These are phyloP conservation scores for Intellagama lesueurii DNA, from an alignment of 2,797 vertebrate species.

Conservation along the genomic window DNA sequence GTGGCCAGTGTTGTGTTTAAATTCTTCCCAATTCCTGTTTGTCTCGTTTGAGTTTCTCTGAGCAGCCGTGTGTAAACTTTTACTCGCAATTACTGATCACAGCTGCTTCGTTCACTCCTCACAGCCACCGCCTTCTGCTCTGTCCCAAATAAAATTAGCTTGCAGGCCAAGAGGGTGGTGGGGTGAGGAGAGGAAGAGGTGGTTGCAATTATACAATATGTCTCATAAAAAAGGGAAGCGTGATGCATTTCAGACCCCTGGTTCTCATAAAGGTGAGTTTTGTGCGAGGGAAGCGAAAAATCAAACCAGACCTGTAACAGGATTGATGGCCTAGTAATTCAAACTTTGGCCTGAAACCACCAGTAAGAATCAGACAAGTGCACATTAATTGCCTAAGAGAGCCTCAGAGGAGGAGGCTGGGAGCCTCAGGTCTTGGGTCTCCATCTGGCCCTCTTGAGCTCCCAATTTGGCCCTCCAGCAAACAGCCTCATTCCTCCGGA, in stretches of 20 bases:
- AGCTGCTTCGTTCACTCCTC: accelerated
- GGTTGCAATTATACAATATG: neutral
- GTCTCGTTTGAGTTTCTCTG: slow-evolving; percentile 78
- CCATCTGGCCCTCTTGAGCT: neutral
- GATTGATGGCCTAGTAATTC: neutral
- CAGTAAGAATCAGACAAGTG: neutral
- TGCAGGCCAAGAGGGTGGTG: accelerated
- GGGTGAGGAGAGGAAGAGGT: neutral
- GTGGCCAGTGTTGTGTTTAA: slow-evolving; percentile 62
- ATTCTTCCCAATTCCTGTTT: slow-evolving; percentile 78
- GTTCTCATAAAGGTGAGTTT: neutral
- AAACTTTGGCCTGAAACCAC: neutral
- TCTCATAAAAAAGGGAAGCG: neutral
- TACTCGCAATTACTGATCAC: slow-evolving; percentile 40
- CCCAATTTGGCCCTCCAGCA: neutral
- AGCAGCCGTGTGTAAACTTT: slow-evolving; percentile 82
- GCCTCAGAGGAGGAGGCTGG: neutral
- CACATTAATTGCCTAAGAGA: neutral
- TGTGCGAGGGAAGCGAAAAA: neutral
- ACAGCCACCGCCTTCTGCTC: neutral
- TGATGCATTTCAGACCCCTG: slow-evolving; percentile 1
- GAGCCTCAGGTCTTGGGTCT: neutral
- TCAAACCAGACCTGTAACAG: neutral
- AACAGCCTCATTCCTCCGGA: neutral
- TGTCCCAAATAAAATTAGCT: accelerated